Conservation (phyloP, 1,140 invertebrate species). For the Papilio dardanus region DNA sequence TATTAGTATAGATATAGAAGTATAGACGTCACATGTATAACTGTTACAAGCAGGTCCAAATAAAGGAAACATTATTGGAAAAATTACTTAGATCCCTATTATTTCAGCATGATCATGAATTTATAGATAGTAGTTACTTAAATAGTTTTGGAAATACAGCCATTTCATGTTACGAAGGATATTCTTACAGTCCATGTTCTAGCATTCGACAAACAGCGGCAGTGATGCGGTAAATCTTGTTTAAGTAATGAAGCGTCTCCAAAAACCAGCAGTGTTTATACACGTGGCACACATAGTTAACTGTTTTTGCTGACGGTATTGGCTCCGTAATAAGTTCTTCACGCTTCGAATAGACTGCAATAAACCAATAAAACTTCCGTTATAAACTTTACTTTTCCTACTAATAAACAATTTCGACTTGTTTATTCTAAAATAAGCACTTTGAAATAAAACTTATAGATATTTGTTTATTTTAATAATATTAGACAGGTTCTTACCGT, state of each 20-base stretch:
- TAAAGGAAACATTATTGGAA: too few species aligned
- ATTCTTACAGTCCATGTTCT: neutral
- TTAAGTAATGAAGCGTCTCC: neutral
- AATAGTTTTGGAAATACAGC: too few species aligned
- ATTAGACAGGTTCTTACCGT: neutral
- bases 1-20: too few species aligned
- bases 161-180: neutral
- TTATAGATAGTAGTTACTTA: too few species aligned
- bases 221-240: neutral
- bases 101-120: too few species aligned
- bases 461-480: neutral
- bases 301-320: slow-evolving; percentile 25
- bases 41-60: too few species aligned
- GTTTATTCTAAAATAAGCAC: slow-evolving; percentile 15
- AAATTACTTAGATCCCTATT: too few species aligned
- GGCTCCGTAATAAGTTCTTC: slow-evolving; percentile 23
- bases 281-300: slow-evolving; percentile 15
- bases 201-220: neutral
- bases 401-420: slow-evolving; percentile 14
- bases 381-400: slow-evolving; percentile 24
- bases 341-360: slow-evolving; percentile 24
- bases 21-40: too few species aligned
- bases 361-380: slow-evolving; percentile 25
- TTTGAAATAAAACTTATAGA: slow-evolving; percentile 7
- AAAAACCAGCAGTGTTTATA: neutral